These are phyloP conservation scores for Andricus grossulariae DNA, from an alignment of 1,140 invertebrate genomes.

Conservation along the genomic window DNA sequence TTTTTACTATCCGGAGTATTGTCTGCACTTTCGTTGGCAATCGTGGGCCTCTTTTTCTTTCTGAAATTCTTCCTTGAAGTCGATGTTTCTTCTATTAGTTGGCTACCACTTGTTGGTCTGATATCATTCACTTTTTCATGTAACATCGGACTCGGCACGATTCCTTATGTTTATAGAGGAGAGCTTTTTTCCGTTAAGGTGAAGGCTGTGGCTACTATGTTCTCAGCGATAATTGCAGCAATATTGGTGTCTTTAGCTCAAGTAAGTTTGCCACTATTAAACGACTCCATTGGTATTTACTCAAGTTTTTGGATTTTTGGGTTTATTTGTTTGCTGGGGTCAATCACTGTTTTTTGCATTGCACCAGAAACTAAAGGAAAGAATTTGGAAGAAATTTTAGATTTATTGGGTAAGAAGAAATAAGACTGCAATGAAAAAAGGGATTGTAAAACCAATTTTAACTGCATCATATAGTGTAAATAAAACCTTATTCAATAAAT, in stretches of 20 bases:
- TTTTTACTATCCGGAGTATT: constrained; percentile 80
- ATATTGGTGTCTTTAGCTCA: constrained; percentile 79
- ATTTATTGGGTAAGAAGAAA: background rate
- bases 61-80: no score
- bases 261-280: constrained; percentile 76
- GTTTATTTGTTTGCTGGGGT: constrained; percentile 77
- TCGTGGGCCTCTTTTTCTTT: no score
- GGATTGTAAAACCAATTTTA: no score
- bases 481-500: no score
- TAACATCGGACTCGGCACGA: constrained; percentile 77
- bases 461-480: no score
- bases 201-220: background rate
- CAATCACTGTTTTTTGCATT: constrained; percentile 74
- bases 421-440: no score
- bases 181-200: no score
- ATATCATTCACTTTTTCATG: constrained; percentile 66
- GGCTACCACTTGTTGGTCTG: constrained; percentile 64
- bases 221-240: constrained; percentile 64
- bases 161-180: constrained; percentile 71
- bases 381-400: no score
- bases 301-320: constrained; percentile 84
- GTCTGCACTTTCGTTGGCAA: constrained; percentile 76
- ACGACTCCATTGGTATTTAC: constrained; percentile 77
- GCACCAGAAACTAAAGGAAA: no score
- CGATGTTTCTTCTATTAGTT: constrained; percentile 62